These are phyloP conservation scores for Drosophila hamatofila DNA, from an alignment of 2,888 invertebrate species.

Conservation along the genomic window DNA sequence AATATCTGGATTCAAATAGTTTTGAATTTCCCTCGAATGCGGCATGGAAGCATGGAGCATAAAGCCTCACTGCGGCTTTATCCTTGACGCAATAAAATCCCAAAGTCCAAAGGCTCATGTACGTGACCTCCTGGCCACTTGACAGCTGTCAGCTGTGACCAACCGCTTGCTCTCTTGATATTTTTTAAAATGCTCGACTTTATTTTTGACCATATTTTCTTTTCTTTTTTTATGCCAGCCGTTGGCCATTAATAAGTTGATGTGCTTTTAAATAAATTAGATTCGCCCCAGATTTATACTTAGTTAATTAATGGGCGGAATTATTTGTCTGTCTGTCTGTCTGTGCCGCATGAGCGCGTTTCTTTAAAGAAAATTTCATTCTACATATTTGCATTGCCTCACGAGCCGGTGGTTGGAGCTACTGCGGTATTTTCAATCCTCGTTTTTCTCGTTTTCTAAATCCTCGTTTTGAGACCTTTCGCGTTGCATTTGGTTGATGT, in stretches of 20 bases:
- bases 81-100: constrained; percentile 33
- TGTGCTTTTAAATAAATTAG: constrained; percentile 59
- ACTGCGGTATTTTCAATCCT: neutral
- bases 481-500: constrained; percentile 32
- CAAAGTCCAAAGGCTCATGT: constrained; percentile 22
- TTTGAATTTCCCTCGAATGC: constrained; percentile 28
- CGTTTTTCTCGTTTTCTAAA: too few species aligned
- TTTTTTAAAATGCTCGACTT: constrained; percentile 35
- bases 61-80: constrained; percentile 9
- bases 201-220: constrained; percentile 27
- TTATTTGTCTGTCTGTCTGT: neutral
- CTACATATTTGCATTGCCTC: neutral
- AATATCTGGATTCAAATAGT: neutral
- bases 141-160: constrained; percentile 60
- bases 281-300: constrained; percentile 24
- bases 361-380: constrained; percentile 18
- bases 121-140: constrained; percentile 41
- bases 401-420: neutral
- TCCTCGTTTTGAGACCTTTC: constrained; percentile 3
- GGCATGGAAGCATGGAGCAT: neutral
- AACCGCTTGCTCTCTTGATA: constrained; percentile 18
- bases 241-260: constrained; percentile 34
- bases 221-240: neutral
- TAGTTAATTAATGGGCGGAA: constrained; percentile 41
- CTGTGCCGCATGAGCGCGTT: neutral